Base-by-base conservation (phyloP, 2,113 vertebrate species). In the Emydocephalus ijimae region DNA sequence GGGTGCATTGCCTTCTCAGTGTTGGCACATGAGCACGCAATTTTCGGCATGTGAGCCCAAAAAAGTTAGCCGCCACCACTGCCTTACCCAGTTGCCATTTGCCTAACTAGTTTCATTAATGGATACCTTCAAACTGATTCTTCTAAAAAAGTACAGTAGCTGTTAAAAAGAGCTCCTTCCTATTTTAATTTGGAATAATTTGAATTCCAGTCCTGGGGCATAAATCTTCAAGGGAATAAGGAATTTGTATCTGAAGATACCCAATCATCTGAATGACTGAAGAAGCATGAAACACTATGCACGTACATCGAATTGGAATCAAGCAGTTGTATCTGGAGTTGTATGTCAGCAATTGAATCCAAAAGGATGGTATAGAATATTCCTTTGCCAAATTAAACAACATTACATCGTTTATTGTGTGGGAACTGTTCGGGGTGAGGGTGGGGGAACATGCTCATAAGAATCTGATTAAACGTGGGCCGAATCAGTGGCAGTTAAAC, bases 291-390 rank as follows among this genome's bases (percentile, higher is more conserved):
- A 39, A 20, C 69, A 39, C 15, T 39, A 8, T 34, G 64, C 6
- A 34, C 5, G 4, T 34, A 34, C 64, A 12, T 88, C 20, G 43
- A 23, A 26, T 34, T n/a, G 48, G 26, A 57, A 56, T 39, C n/a
- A n/a, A 7, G 26, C 29, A 12, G 18, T 56, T 56, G 3, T 88
- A 18, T 24, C n/a, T 34, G n/a, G 4, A 7, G 85, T 18, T 3
- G 1, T 0, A 1, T 0, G 0, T 2, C 29, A 74, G 39, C 26
- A 74, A 3, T 18, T 10, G 21, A 2, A 59, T 24, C 0, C 8
- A 85, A 3, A 26, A 11, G 11, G 14, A 1, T 11, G 88, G 50
- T 5, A n/a, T 45, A 9, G 20, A 50, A 86, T 43, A 21, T 11
- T 48, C 52, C 61, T 87, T 50, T 11, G 20, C 43, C 48, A 86